A percentile compares a stretch with the other conserved stretches of the same genome.
Evolutionary conservation across 2,797 vertebrate species (phyloP).

Genomic region (Urocyon cinereoargenteus): DNA sequence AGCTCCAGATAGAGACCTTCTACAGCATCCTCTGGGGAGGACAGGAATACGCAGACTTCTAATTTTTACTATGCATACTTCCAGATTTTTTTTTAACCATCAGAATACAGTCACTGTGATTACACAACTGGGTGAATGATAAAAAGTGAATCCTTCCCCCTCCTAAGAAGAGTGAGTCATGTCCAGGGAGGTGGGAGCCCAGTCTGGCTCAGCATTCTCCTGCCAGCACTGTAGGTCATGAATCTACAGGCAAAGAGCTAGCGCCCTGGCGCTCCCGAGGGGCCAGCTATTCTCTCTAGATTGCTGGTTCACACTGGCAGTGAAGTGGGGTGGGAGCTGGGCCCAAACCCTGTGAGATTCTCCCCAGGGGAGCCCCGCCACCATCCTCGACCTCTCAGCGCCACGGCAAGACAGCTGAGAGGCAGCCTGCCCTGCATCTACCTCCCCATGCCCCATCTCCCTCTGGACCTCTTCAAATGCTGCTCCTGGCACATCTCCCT

Average conservation of each 20-base stretch:
- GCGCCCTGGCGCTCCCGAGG: not conserved
- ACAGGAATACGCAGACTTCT: not conserved
- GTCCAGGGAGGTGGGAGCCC: not conserved
- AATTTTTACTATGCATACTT: not conserved
- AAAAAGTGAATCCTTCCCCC: not conserved
- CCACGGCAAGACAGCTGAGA: not conserved
- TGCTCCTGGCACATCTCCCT: not conserved
- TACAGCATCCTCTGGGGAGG: not conserved
- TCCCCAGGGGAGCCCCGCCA: not conserved
- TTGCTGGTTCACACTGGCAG: not conserved
- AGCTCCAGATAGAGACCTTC: not conserved
- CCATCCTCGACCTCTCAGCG: not conserved
- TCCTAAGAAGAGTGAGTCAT: not conserved
- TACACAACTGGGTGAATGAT: not conserved
- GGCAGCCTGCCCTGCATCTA: not conserved
- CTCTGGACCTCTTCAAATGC: not conserved
- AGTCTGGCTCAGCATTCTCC: not conserved
- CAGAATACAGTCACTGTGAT: not conserved
- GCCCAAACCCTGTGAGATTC: not conserved
- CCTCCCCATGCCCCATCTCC: not conserved
- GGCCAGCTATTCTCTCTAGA: no score
- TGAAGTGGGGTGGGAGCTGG: no score
- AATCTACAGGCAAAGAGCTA: not conserved
- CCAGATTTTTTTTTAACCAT: not conserved
- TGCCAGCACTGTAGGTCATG: not conserved